Evolutionary conservation across 2,113 vertebrate genomes (phyloP), one percentile per base, ranked within the genome.

Genomic region (Esox niger): DNA sequence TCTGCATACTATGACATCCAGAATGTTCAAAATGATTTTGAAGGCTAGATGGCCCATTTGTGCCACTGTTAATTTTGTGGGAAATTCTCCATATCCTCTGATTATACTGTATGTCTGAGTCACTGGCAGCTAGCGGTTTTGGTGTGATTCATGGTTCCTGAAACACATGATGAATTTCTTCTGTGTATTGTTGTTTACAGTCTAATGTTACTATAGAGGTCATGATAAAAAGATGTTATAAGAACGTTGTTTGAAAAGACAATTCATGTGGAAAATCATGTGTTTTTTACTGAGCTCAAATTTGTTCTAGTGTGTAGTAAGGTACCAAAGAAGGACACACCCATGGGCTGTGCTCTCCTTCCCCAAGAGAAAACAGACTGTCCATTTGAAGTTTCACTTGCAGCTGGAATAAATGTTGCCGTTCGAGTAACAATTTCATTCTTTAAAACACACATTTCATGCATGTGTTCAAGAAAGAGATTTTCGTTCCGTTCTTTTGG

Each of bases 201-300:
- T n/a, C 47, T 21, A 8, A 15, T 15, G 4, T 52, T 6, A 52
- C 47, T 52, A 52, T 20, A n/a, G 47, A 8, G 47, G 8, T 52
- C 47, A 23, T 15, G 4, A 17, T n/a, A 52, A 21, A n/a, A 52
- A 52, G n/a, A 52, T 52, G 5, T 21, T 52, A n/a, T 6, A 52
- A 52, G n/a, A 4, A 11, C 7, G 47, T 43, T 0, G 4, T 43
- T 43, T 43, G 38, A 43, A 43, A 43, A 43, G 11, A 43, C 17
- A 15, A 15, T 43, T 43, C 4, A 15, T 43, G 38, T 43, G 13
- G 38, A 43, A 17, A 43, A 4, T 4, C 13, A 43, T 17, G 13
- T 43, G 38, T 27, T 27, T 43, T 54, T 61, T 77, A 57, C 57
- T 66, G 56, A 64, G 69, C 49, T 61, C 23, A 59, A 59, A 62